Percentiles rank a stretch among this genome's conserved stretches.
phyloP scores from a whole-genome alignment of 2,797 vertebrate species.

The Liasis olivaceus region DNA sequence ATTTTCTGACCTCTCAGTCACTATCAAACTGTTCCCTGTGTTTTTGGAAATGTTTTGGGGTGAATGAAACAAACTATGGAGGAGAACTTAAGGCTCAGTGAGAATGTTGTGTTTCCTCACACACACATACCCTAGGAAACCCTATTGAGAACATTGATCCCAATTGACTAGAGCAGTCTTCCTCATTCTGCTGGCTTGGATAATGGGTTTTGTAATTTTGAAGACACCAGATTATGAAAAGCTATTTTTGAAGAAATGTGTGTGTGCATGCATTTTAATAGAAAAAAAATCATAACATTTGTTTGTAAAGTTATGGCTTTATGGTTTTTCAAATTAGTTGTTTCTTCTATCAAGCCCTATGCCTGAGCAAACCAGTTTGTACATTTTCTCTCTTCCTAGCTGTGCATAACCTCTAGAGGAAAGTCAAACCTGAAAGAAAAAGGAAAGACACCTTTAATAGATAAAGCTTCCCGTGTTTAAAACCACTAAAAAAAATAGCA shows the following conservation, averaged over 20 bases:
- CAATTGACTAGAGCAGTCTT: not conserved
- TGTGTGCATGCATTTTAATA: not conserved
- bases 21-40: not conserved
- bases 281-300: not conserved
- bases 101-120: not conserved
- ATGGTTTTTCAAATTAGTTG: not conserved
- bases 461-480: not conserved
- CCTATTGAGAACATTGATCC: not conserved
- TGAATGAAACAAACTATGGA: not conserved
- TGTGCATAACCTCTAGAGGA: no score
- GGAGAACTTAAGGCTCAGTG: not conserved
- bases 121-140: not conserved
- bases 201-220: not conserved
- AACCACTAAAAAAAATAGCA: not conserved
- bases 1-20: not conserved
- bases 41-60: not conserved
- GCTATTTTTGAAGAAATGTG: not conserved
- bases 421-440: not conserved
- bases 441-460: not conserved
- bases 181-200: not conserved
- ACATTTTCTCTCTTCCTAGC: not conserved
- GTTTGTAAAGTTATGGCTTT: not conserved
- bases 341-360: not conserved
- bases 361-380: not conserved
- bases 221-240: not conserved